A percentile compares a stretch with the other conserved stretches of the same genome.
phyloP scores from a whole-genome alignment of 2,113 vertebrate genomes.

The Hystrix brachyura region DNA sequence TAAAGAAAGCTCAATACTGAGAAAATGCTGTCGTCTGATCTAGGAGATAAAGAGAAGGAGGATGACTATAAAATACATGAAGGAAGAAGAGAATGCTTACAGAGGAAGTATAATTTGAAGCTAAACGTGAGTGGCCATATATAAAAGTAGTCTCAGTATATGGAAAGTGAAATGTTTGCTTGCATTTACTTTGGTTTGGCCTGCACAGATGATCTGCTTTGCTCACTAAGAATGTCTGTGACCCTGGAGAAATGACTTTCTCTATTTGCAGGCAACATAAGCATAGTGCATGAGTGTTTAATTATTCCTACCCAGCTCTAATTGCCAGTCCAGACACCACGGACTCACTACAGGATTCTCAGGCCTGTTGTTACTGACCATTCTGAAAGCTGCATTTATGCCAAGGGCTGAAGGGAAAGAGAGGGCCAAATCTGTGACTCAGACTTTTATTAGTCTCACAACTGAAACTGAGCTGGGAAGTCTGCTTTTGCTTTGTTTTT shows the following conservation, averaged over 20 bases:
- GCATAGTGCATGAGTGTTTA: background rate
- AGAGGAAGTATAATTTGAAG: background rate
- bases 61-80: background rate
- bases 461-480: background rate
- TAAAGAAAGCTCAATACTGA: background rate
- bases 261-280: background rate
- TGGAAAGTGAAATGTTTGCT: background rate
- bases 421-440: background rate
- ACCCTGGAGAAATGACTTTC: conserved; percentile 10
- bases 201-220: background rate
- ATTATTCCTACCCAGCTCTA: background rate
- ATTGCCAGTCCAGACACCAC: background rate
- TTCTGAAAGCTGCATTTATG: background rate
- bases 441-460: background rate
- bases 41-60: background rate
- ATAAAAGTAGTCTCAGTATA: background rate
- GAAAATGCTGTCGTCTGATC: background rate
- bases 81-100: background rate
- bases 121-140: background rate
- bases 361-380: background rate
- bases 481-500: background rate
- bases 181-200: background rate
- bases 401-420: background rate
- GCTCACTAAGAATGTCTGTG: background rate
- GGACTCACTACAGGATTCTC: background rate